Base-by-base conservation (phyloP, 2,888 invertebrate species). In the Gari tellinella region DNA sequence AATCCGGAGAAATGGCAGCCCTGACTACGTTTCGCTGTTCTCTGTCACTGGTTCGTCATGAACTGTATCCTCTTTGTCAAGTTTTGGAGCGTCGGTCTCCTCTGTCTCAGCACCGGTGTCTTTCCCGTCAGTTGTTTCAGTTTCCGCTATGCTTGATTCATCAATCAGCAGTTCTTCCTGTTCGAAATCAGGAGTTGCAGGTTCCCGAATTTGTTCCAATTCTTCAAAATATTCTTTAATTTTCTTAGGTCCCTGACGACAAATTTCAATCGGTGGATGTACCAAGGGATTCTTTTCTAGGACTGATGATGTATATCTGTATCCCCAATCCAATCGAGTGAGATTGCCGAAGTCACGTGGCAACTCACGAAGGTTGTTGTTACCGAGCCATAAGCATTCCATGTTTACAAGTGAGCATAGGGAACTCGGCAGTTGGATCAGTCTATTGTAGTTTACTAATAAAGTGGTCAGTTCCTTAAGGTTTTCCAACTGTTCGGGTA, bases 351-450 rank as follows among this genome's bases (percentile, higher is more conserved):
- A 90, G 26, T 85, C 62, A 57, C 85, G 75, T 12, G 92, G 92
- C 21, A 92, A 83, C 31, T 76, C 78, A 10, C 75, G 69, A 15
- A 93, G 77, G 2, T 85, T 74, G 75, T 93, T 93, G 74, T 90
- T 83, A 4, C 93, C 92, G 5, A 93, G 73, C 89, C 92, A 92
- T 10, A 93, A 84, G 67, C 90, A 89, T 12, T 88, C 84, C 38
- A 93, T 87, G n/a, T 89, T 86, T 37, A 84, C 83, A 62, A 92
- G 82, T 3, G 85, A 72, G 70, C 92, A 90, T 17, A 92, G 78
- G 4, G 83, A 79, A 55, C 91, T 90, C 1, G 91, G 91, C 10
- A 92, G 82, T 5, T 70, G 70, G 15, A 82, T 81, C 19, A 92
- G 73, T 10, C 86, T 80, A 81, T 93, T 93, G 74, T 88, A 87